phyloP scores from a whole-genome alignment of 1,140 invertebrate species.

The Drosophila bocki region DNA sequence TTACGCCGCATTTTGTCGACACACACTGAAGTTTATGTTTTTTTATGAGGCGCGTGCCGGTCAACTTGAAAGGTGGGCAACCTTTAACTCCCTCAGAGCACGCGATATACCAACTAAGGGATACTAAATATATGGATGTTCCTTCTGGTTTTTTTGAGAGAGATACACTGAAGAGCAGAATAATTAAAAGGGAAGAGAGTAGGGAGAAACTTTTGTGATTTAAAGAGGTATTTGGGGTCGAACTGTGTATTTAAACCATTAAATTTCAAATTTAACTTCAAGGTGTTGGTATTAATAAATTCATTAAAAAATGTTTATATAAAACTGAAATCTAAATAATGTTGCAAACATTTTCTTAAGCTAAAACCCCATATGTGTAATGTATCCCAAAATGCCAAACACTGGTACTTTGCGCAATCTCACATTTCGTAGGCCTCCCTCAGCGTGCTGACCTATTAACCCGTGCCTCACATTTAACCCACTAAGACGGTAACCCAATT shows the following conservation, averaged over 20 bases:
- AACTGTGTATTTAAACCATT: not conserved
- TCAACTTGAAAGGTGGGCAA: slow-evolving; percentile 55
- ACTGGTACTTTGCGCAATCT: slow-evolving; percentile 16
- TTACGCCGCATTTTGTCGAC: slow-evolving; percentile 79
- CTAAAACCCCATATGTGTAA: not conserved
- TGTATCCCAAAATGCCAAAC: slow-evolving; percentile 8
- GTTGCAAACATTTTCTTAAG: no score
- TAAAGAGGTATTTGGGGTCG: not conserved
- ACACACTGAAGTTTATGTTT: slow-evolving; percentile 81
- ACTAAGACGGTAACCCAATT: slow-evolving; percentile 77
- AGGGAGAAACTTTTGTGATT: slow-evolving; percentile 13
- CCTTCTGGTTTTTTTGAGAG: slow-evolving; percentile 28
- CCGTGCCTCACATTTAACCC: slow-evolving; percentile 57
- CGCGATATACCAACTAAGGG: slow-evolving; percentile 64
- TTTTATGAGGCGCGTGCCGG: slow-evolving; percentile 73
- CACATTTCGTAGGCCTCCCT: slow-evolving; percentile 6
- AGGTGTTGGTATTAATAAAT: no score
- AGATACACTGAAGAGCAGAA: slow-evolving; percentile 48
- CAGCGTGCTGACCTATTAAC: slow-evolving; percentile 28
- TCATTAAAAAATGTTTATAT: no score
- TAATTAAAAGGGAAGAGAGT: slow-evolving; percentile 34
- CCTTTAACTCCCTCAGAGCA: slow-evolving; percentile 50
- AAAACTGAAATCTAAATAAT: no score
- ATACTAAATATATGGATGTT: slow-evolving; percentile 47
- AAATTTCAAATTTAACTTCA: not conserved